phyloP scores from a whole-genome alignment of 2,113 vertebrate genomes.

The Scartelaos histophorus region DNA sequence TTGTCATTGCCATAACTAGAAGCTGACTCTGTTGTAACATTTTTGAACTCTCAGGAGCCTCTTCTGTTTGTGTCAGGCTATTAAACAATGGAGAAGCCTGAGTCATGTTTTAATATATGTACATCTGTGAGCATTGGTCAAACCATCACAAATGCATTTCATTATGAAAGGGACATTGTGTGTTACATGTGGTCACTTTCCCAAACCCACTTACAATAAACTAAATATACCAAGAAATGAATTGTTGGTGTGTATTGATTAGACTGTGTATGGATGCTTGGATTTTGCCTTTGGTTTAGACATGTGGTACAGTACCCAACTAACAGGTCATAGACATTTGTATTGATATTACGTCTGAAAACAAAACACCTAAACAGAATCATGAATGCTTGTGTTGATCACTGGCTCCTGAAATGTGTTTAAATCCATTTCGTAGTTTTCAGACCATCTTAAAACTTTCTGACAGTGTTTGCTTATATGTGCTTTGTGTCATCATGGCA shows the following conservation, averaged over 20 bases:
- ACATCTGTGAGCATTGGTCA: background rate
- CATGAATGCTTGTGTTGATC: too few relatives aligned
- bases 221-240: conserved; percentile 63
- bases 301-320: too few relatives aligned
- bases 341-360: too few relatives aligned
- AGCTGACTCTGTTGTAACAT: conserved; percentile 35
- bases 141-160: conserved; percentile 37
- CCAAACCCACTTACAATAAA: conserved; percentile 52
- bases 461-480: too few relatives aligned
- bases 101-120: conserved; percentile 31
- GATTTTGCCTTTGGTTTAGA: background rate
- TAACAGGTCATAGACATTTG: too few relatives aligned
- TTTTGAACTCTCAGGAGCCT: conserved; percentile 34
- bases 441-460: too few relatives aligned
- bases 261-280: background rate
- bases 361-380: too few relatives aligned
- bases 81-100: conserved; percentile 29
- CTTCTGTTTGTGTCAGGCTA: conserved; percentile 36
- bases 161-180: conserved; percentile 40
- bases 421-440: too few relatives aligned
- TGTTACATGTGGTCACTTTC: conserved; percentile 51
- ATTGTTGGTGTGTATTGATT: conserved; percentile 33
- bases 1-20: conserved; percentile 19
- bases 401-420: too few relatives aligned
- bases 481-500: too few relatives aligned